Conservation (phyloP, 2,888 invertebrate species). For the Eupelmus urozonus region DNA sequence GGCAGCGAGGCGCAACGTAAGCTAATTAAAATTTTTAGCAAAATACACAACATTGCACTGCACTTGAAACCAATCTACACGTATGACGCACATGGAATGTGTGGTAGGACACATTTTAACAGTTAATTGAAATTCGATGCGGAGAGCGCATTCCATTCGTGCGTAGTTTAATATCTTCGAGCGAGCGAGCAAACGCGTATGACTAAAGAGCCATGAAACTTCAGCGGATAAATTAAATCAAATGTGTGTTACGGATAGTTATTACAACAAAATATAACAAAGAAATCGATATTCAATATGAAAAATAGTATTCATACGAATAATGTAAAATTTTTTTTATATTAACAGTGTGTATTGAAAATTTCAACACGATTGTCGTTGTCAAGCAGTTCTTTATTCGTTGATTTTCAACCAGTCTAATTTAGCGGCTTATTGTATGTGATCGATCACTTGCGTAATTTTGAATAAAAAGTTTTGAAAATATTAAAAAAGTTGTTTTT, state of each 20-base stretch:
- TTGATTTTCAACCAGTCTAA: no score
- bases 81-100: background rate
- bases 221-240: constrained; percentile 8
- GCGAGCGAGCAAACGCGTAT: background rate
- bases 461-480: no score
- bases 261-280: background rate
- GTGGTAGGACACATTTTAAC: background rate
- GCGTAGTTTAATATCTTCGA: background rate
- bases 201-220: constrained; percentile 20
- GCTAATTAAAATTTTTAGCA: background rate
- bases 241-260: background rate
- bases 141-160: background rate
- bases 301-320: no score
- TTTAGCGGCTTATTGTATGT: no score
- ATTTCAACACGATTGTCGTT: no score
- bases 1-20: background rate
- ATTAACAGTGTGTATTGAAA: no score
- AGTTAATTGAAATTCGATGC: constrained; percentile 19
- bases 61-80: background rate
- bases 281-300: no score
- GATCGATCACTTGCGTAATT: no score
- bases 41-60: background rate
- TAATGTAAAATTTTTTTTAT: no score
- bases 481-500: no score
- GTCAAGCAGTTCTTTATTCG: no score